Evolutionary conservation across 2,888 invertebrate species (phyloP).

Genomic region (Temnothorax ravouxi): DNA sequence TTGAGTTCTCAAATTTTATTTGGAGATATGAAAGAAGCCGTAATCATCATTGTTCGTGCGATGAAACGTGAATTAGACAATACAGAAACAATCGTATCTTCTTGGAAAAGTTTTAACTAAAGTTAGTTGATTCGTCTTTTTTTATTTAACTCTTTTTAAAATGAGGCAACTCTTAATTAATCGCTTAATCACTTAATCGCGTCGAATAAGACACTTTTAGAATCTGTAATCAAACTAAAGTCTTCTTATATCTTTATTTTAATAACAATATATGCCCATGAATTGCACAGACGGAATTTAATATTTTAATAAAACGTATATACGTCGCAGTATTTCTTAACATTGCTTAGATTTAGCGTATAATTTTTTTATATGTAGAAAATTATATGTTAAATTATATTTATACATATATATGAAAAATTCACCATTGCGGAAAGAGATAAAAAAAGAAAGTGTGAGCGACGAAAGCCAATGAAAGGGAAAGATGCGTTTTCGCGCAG

Average conservation of each 20-base stretch:
- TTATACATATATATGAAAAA: not conserved
- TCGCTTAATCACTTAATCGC: not conserved
- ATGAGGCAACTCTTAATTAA: not conserved
- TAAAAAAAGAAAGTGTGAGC: not conserved
- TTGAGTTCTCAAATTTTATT: slow-evolving; percentile 28
- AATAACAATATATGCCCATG: not conserved
- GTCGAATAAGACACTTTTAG: not conserved
- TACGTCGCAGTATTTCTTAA: slow-evolving; percentile 3
- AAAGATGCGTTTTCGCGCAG: slow-evolving; percentile 35
- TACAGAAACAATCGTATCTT: slow-evolving; percentile 17
- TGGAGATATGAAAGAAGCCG: not conserved
- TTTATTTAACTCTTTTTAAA: not conserved
- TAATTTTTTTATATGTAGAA: slow-evolving; percentile 2
- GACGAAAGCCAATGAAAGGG: slow-evolving; percentile 14
- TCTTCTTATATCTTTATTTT: not conserved
- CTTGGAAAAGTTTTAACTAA: not conserved
- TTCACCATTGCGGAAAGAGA: not conserved
- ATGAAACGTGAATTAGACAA: slow-evolving; percentile 27
- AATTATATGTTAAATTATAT: not conserved
- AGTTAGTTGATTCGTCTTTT: too few species aligned
- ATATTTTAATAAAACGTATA: slow-evolving; percentile 2
- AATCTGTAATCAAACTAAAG: not conserved
- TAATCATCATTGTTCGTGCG: slow-evolving; percentile 2
- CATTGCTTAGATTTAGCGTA: not conserved
- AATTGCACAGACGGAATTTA: not conserved